Percentiles rank a stretch among this genome's conserved stretches.
These are phyloP conservation scores for Pseudeuparius sepicola DNA, from an alignment of 2,888 invertebrate species.

Conservation along the genomic window DNA sequence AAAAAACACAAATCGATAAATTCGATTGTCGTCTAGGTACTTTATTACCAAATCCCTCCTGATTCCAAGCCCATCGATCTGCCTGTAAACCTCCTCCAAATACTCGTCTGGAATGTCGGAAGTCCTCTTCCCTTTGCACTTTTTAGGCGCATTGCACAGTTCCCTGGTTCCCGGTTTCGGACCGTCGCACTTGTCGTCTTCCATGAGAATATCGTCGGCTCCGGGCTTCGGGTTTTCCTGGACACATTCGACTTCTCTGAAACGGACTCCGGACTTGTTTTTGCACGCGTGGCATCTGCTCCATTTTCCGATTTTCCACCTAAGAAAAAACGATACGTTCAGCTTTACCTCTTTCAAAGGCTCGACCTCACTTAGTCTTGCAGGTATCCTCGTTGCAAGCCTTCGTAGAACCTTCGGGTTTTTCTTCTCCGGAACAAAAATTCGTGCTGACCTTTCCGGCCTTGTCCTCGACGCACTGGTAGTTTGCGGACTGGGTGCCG, in stretches of 20 bases:
- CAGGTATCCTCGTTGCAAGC: constrained; percentile 43
- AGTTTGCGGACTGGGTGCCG: constrained; percentile 44
- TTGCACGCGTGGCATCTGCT: constrained; percentile 49
- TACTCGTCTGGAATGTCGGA: constrained; percentile 28
- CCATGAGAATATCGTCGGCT: constrained; percentile 40
- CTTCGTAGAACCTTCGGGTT: constrained; percentile 37
- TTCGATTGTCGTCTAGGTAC: too few relatives aligned
- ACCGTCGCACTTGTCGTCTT: constrained; percentile 34
- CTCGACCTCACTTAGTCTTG: constrained; percentile 38
- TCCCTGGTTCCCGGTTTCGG: constrained; percentile 32
- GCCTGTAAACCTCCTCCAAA: constrained; percentile 32
- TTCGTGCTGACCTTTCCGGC: constrained; percentile 50
- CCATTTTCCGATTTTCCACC: constrained; percentile 57
- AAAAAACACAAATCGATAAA: too few relatives aligned
- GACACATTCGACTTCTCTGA: constrained; percentile 43
- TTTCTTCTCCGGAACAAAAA: constrained; percentile 40
- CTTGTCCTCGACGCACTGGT: constrained; percentile 50
- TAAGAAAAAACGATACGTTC: constrained; percentile 24
- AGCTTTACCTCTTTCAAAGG: constrained; percentile 3
- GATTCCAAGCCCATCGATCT: too few relatives aligned
- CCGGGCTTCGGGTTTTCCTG: constrained; percentile 37
- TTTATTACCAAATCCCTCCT: too few relatives aligned
- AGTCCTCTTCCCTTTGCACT: constrained; percentile 27
- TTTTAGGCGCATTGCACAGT: constrained; percentile 34
- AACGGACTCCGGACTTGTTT: constrained; percentile 38